Evolutionary conservation across 37 sponge, comb jelly and placozoan genomes (phyloP).

Genomic region (Cliona cf. orientalis): DNA sequence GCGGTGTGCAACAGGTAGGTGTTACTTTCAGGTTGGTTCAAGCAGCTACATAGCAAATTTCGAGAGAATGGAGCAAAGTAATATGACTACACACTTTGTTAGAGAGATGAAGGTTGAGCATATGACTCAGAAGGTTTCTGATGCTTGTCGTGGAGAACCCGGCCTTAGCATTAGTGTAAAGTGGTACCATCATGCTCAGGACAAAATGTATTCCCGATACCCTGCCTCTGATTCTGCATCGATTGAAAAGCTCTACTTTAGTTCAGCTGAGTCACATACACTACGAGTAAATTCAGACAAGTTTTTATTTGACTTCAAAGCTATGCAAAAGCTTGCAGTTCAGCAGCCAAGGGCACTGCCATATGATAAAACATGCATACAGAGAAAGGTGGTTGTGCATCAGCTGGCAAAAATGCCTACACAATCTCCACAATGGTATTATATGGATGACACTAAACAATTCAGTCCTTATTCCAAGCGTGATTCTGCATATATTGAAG

Average conservation of each 20-base stretch:
- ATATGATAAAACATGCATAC: too few relatives aligned
- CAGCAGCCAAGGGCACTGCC: too few relatives aligned
- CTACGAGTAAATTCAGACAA: too few relatives aligned
- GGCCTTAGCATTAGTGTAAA: too few relatives aligned
- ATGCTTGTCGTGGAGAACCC: constrained; percentile 35
- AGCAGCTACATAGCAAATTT: neutral
- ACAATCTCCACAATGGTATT: constrained; percentile 58
- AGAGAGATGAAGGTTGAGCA: neutral
- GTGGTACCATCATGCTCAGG: too few relatives aligned
- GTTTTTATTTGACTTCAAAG: too few relatives aligned
- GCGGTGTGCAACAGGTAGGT: neutral
- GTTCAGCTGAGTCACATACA: too few relatives aligned
- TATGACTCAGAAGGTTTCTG: constrained; percentile 29
- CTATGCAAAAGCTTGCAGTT: too few relatives aligned
- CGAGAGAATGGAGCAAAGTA: constrained; percentile 15
- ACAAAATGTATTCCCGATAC: constrained; percentile 49
- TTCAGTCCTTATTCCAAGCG: constrained; percentile 32
- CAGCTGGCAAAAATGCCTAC: neutral
- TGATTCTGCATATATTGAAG: constrained; percentile 46
- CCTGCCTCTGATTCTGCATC: constrained; percentile 8
- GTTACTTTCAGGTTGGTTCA: neutral
- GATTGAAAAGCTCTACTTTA: too few relatives aligned
- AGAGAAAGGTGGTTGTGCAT: too few relatives aligned
- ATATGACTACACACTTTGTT: neutral
- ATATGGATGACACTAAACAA: constrained; percentile 30